Evolutionary conservation across 2,888 invertebrate species (phyloP).

Genomic region (Lutraria lutraria): DNA sequence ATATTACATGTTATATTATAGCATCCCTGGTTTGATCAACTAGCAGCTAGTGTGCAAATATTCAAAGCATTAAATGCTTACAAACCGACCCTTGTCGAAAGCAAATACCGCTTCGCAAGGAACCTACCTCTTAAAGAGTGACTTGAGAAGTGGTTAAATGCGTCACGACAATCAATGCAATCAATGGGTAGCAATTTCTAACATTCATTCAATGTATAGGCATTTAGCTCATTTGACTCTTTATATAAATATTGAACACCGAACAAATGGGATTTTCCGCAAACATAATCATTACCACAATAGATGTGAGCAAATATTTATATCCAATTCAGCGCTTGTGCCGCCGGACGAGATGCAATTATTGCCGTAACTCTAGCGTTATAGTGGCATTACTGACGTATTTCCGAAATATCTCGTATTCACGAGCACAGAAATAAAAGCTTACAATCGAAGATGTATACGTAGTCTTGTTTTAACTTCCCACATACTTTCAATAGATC

Average conservation of each 20-base stretch:
- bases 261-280: not conserved
- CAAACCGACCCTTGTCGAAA: no score
- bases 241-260: not conserved
- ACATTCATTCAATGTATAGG: not conserved
- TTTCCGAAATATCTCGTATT: not conserved
- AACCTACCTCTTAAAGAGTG: no score
- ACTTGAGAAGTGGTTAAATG: no score
- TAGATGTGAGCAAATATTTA: constrained; percentile 13
- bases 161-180: not conserved
- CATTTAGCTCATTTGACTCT: constrained; percentile 1
- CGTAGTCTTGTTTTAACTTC: not conserved
- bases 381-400: not conserved
- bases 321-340: not conserved
- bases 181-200: not conserved
- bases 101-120: no score
- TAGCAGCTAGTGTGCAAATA: no score
- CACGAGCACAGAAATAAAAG: not conserved
- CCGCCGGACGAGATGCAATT: not conserved
- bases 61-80: no score
- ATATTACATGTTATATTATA: no score
- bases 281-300: not conserved
- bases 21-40: no score
- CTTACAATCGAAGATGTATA: not conserved
- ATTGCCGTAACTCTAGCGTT: not conserved
- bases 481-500: not conserved